Conservation (phyloP, 2,797 vertebrate genomes). For the Salmo trutta region DNA sequence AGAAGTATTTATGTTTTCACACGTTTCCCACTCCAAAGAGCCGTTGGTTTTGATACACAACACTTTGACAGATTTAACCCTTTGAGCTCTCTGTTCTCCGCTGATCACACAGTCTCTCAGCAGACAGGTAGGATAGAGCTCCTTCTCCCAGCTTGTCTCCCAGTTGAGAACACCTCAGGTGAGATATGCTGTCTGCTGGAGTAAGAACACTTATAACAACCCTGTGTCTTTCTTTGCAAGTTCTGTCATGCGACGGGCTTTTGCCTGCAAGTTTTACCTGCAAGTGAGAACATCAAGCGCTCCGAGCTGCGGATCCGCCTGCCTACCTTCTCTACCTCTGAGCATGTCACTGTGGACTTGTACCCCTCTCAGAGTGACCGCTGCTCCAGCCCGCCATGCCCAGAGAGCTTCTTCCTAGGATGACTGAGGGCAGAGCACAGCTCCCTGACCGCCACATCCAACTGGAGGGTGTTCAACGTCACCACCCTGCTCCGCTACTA, state of each 20-base stretch:
- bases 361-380: conserved; percentile 68
- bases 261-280: not conserved
- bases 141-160: too few relatives aligned
- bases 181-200: too few relatives aligned
- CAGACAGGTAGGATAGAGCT: too few relatives aligned
- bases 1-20: conserved; percentile 49
- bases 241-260: too few relatives aligned
- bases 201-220: too few relatives aligned
- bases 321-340: conserved; percentile 51
- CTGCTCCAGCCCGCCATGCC: conserved; percentile 54
- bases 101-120: conserved; percentile 56
- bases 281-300: conserved; percentile 73
- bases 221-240: too few relatives aligned
- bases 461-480: conserved; percentile 84
- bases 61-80: conserved; percentile 28
- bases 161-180: too few relatives aligned
- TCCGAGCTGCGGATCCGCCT: conserved; percentile 80
- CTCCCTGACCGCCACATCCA: conserved; percentile 45
- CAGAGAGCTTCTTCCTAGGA: conserved; percentile 73
- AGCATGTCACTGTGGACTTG: conserved; percentile 71
- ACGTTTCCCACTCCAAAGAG: conserved; percentile 65
- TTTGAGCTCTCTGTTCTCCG: conserved; percentile 40
- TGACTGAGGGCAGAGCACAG: conserved; percentile 61
- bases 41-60: conserved; percentile 67
- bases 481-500: conserved; percentile 71